These are phyloP conservation scores for Centropyge bicolor DNA, from an alignment of 2,797 vertebrate genomes.

Conservation along the genomic window DNA sequence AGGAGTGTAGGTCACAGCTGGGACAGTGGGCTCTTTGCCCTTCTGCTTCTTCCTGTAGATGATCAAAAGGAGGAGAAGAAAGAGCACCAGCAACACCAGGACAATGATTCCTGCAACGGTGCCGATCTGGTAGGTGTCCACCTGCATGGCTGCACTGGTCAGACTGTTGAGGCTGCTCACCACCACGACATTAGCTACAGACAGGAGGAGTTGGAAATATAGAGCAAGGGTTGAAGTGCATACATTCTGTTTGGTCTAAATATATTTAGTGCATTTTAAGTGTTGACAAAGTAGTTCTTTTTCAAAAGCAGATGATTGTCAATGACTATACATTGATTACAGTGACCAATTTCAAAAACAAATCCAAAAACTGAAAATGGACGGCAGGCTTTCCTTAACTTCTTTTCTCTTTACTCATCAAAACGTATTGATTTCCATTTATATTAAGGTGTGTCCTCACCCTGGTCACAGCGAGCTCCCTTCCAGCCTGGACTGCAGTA, in stretches of 20 bases:
- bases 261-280: background rate
- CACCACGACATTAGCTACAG: conserved; percentile 90
- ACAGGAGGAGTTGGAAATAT: conserved; percentile 2
- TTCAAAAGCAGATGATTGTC: background rate
- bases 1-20: conserved; percentile 93
- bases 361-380: background rate
- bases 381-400: background rate
- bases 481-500: conserved; percentile 98
- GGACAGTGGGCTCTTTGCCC: conserved; percentile 92
- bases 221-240: background rate
- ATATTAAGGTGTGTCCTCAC: conserved; percentile 72
- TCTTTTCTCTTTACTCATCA: background rate
- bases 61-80: conserved; percentile 92
- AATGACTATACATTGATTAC: background rate
- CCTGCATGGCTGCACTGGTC: conserved; percentile 92
- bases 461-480: conserved; percentile 95
- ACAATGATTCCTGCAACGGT: conserved; percentile 93
- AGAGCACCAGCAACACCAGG: conserved; percentile 92
- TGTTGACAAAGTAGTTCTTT: background rate
- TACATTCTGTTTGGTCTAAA: background rate
- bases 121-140: conserved; percentile 95
- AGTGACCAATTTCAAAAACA: background rate
- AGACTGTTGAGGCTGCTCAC: conserved; percentile 93
- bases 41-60: conserved; percentile 95
- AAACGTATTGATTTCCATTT: background rate